Evolutionary conservation across 2,113 vertebrate species (phyloP), one percentile per base, ranked within the genome.

Genomic region (Ceyx margarethae): DNA sequence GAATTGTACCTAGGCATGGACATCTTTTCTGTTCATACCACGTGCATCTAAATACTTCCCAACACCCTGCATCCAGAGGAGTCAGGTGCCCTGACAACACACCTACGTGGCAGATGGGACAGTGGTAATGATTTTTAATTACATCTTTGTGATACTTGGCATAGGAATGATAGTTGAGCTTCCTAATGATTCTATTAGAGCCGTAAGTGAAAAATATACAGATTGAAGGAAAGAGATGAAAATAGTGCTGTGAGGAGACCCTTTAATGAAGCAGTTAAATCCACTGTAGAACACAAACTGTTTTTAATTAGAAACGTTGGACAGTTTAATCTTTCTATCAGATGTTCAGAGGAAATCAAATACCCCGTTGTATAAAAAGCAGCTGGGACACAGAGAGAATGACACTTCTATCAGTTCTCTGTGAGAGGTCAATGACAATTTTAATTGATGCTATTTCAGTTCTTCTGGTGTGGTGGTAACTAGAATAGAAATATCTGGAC

Each of bases 361-460:
- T 74, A 91, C 62, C 56, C 71, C 3, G 23, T 87, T 93, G 86
- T 92, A 96, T 93, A 86, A 95, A 91, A 96, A 93, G 95, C 91
- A 96, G 92, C 94, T 93, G 86, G 94, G 94, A 94, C 92, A 73
- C 13, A 1, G 43, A 74, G 86, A 95, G 78, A 93, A 94, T 69
- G 87, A 56, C 87, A 80, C 79, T 93, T 92, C 54, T 89, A 85
- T 94, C 91, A 82, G 64, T 28, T 60, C 74, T 80, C 84, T 77
- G 42, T 29, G 26, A 96, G 89, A 94, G 95, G 92, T 95, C 96
- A 96, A 93, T 96, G 94, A 96, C 95, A 92, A 94, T 94, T 95
- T 96, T 94, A 95, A 96, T 94, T 89, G 91, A 89, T 95, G 68
- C 68, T 88, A 91, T 96, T 96, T 97, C 74, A 91, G 65, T 94